Evolutionary conservation across 2,888 invertebrate species (phyloP), one percentile per base, ranked within the genome.

Genomic region (Oscheius sp.): DNA sequence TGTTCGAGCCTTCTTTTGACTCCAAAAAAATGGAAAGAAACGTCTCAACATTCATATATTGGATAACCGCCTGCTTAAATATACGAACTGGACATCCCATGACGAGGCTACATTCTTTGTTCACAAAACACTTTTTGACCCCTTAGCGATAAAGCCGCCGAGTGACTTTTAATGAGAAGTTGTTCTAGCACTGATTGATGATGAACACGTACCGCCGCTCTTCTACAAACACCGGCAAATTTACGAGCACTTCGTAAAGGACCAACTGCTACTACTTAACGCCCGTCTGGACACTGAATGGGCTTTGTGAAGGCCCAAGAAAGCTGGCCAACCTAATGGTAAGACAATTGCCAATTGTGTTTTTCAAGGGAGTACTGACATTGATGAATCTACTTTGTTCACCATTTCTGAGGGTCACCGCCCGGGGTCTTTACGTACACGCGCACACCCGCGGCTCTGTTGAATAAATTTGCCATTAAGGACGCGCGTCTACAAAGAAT

Each of bases 191-290:
- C 50, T 57, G 57, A 73, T 63, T 57, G 50, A 58, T 59, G 55
- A 55, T 9, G 65, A 63, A 58, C 63, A 63, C 50, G 35, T 57
- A 55, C 55, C 65, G 57, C 60, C 51, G 47, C 63, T 50, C 73
- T 59, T 58, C 73, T 73, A 73, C 63, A 73, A 65, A 73, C 72
- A 72, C 62, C 60, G 73, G 37, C 55, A 63, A 73, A 73, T 73
- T 73, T 73, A 73, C 55, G 73, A 73, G 68, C 63, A 50, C 57
- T 73, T 73, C 73, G 73, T 73, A 73, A 73, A 73, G 73, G 57
- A 73, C 62, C 72, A 72, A 72, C 72, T 72, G 72, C 50, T 62
- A 51, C 62, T 62, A 62, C 60, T 62, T 70, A 58, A 33, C 51
- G 66, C 63, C 50, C 21, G 63, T 50, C 65, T 11, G 50, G 48